A percentile compares a stretch with the other conserved stretches of the same genome.
phyloP scores from a whole-genome alignment of 2,113 vertebrate species.

The Burhinus oedicnemus region DNA sequence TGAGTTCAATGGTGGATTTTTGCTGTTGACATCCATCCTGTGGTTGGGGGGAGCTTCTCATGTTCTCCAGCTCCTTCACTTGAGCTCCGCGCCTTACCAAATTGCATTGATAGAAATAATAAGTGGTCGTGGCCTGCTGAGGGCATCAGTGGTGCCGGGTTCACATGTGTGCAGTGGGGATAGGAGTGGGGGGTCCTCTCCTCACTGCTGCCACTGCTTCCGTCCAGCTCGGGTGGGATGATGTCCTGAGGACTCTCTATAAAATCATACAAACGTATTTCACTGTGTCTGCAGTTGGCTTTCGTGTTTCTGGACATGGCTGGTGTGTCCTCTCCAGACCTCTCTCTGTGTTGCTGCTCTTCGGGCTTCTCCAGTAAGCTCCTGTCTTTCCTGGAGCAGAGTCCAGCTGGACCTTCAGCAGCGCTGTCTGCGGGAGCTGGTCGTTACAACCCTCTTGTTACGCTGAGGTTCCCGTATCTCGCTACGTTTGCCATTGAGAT shows the following conservation, averaged over 20 bases:
- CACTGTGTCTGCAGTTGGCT: not conserved
- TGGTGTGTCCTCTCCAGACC: not conserved
- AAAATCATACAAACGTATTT: rapidly evolving
- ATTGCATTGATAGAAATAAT: not conserved
- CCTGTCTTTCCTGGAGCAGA: rapidly evolving
- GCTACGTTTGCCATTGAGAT: rapidly evolving
- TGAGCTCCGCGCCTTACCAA: not conserved
- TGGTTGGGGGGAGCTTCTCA: not conserved
- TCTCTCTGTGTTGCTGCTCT: too few relatives aligned
- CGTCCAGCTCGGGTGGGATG: rapidly evolving
- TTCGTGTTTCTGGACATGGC: rapidly evolving
- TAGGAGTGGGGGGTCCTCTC: not conserved
- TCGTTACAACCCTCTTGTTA: rapidly evolving
- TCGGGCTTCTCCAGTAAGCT: rapidly evolving
- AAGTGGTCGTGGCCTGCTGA: rapidly evolving
- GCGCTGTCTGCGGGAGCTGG: rapidly evolving
- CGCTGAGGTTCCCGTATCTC: rapidly evolving
- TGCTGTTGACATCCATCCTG: not conserved
- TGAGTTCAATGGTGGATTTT: not conserved
- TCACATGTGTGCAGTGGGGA: rapidly evolving
- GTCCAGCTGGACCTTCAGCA: rapidly evolving
- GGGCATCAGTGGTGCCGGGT: rapidly evolving
- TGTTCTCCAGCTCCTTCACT: not conserved
- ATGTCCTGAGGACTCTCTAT: not conserved
- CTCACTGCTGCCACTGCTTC: rapidly evolving